Evolutionary conservation across 2,888 invertebrate species (phyloP).

Genomic region (Leucania comma): DNA sequence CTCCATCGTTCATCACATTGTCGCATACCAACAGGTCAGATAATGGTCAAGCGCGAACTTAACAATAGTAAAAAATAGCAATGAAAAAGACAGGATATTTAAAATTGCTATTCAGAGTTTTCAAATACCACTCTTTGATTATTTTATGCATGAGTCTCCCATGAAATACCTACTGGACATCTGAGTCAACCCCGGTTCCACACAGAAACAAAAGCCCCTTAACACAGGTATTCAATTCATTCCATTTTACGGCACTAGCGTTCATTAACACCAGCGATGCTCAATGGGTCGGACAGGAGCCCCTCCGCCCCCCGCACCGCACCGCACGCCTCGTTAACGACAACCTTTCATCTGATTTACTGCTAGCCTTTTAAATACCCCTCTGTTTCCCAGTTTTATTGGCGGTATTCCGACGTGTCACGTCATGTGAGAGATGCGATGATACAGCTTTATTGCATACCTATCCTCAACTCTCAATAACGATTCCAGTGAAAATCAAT

Average conservation of each 20-base stretch:
- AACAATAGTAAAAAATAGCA: too few relatives aligned
- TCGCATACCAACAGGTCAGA: too few relatives aligned
- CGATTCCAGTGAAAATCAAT: conserved; percentile 35
- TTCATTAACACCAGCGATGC: conserved; percentile 65
- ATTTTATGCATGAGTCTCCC: neutral
- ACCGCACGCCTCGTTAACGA: conserved; percentile 67
- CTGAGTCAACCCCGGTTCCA: conserved; percentile 20
- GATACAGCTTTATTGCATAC: conserved; percentile 31
- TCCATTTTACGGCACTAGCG: conserved; percentile 60
- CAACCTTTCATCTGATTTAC: conserved; percentile 70
- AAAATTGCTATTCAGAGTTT: neutral
- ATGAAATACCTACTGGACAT: conserved; percentile 3
- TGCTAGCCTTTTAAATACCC: conserved; percentile 64
- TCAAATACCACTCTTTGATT: neutral
- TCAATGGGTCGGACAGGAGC: conserved; percentile 64
- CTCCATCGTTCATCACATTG: too few relatives aligned
- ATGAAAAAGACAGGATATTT: too few relatives aligned
- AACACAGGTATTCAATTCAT: conserved; percentile 63
- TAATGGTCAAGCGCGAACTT: too few relatives aligned
- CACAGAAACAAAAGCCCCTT: conserved; percentile 41
- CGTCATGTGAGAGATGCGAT: conserved; percentile 42
- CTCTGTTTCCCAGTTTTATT: conserved; percentile 56
- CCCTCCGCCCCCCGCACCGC: conserved; percentile 4
- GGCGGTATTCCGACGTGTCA: conserved; percentile 35
- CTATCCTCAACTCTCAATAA: conserved; percentile 4